These are phyloP conservation scores for Columba guinea DNA, from an alignment of 2,797 vertebrate species.

Conservation along the genomic window DNA sequence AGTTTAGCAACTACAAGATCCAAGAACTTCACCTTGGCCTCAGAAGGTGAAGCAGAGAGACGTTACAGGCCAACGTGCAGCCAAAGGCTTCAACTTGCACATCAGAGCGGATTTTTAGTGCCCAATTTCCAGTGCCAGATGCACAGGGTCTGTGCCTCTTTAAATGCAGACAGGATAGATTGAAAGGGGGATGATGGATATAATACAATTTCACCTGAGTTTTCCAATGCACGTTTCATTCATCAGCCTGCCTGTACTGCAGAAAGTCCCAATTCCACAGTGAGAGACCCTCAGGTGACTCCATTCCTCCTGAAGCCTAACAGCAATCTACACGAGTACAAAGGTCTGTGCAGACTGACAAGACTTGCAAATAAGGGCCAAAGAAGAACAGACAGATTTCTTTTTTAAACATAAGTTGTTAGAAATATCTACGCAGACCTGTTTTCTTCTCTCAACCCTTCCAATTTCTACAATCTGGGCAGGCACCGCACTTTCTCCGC, in stretches of 20 bases:
- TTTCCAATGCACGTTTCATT: background rate
- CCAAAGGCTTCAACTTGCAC: background rate
- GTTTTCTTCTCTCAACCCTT: background rate
- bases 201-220: background rate
- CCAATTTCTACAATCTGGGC: background rate
- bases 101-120: background rate
- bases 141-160: background rate
- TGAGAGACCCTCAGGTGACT: background rate
- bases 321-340: background rate
- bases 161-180: background rate
- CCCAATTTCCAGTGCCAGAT: background rate
- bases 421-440: background rate
- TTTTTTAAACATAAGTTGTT: background rate
- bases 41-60: background rate
- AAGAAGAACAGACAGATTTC: background rate
- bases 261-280: background rate
- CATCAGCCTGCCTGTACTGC: background rate
- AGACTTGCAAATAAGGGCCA: background rate
- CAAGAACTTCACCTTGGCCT: background rate
- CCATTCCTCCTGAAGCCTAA: background rate
- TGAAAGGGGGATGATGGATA: background rate
- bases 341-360: background rate
- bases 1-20: background rate
- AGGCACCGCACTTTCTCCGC: background rate
- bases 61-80: rapidly evolving